Conservation (phyloP, 2,888 invertebrate genomes). For the Allacma fusca region DNA sequence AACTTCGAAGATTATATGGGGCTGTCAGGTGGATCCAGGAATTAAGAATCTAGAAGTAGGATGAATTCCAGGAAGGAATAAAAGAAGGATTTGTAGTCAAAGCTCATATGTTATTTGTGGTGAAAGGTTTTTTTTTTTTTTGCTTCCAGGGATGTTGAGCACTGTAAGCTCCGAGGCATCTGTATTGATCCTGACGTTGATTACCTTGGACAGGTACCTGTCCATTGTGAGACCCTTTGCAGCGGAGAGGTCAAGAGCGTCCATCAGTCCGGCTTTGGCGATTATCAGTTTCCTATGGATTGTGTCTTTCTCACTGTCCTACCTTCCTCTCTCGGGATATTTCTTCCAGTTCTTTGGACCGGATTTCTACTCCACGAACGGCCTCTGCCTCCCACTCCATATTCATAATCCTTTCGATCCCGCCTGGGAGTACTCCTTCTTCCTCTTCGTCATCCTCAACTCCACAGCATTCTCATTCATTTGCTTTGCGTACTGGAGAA, state of each 20-base stretch:
- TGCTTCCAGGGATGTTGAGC: conserved; percentile 69
- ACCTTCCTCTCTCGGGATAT: conserved; percentile 66
- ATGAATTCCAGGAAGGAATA: too few species aligned
- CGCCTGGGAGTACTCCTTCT: conserved; percentile 72
- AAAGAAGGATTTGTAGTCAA: too few species aligned
- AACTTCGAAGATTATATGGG: too few species aligned
- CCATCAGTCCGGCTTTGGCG: conserved; percentile 32
- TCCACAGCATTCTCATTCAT: conserved; percentile 69
- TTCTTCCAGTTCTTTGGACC: conserved; percentile 67
- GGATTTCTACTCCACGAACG: conserved; percentile 72
- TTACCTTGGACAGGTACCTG: conserved; percentile 72
- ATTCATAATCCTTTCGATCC: conserved; percentile 71
- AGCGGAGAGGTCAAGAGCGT: conserved; percentile 63
- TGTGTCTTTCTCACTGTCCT: conserved; percentile 66
- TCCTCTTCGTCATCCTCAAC: conserved; percentile 70
- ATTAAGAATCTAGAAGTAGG: too few species aligned
- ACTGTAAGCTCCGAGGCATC: conserved; percentile 72
- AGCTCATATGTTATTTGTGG: neutral
- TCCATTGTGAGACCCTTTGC: conserved; percentile 70
- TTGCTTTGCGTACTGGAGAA: conserved; percentile 69
- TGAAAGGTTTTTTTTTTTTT: too few species aligned
- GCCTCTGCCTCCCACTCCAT: conserved; percentile 70
- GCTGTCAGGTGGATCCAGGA: too few species aligned
- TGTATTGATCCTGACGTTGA: conserved; percentile 69
- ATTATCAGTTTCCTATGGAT: conserved; percentile 53